phyloP scores from a whole-genome alignment of 1,140 invertebrate species.

The Diachasmimorpha longicaudata region DNA sequence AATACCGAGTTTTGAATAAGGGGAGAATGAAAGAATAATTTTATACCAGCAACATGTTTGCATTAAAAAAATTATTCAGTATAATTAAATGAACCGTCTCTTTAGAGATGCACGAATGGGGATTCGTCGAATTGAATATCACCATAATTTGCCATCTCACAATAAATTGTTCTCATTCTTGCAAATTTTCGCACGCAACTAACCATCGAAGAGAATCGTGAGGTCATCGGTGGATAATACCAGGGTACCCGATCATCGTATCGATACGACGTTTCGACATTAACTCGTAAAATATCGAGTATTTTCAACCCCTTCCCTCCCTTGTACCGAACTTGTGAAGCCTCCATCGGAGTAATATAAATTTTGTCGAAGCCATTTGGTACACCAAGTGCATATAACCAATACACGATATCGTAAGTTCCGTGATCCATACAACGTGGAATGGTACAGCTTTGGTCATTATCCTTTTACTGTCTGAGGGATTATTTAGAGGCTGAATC shows the following conservation, averaged over 20 bases:
- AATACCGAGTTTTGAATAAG: no score
- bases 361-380: conserved; percentile 20
- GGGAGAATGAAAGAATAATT: no score
- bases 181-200: conserved; percentile 27
- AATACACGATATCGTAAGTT: conserved; percentile 19
- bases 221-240: conserved; percentile 13
- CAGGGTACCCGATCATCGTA: neutral
- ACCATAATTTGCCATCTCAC: neutral
- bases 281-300: conserved; percentile 5
- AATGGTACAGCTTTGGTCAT: conserved; percentile 40
- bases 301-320: neutral
- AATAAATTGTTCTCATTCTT: neutral
- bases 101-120: no score
- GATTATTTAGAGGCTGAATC: conserved; percentile 49
- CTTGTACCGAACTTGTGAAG: neutral
- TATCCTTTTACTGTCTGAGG: conserved; percentile 49
- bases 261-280: conserved; percentile 9
- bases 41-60: no score
- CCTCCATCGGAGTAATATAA: conserved; percentile 15
- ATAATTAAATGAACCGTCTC: no score
- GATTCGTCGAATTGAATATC: no score
- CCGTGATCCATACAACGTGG: conserved; percentile 29
- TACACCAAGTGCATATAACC: neutral
- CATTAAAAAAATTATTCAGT: neutral
- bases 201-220: conserved; percentile 24